phyloP scores from a whole-genome alignment of 2,113 vertebrate species.

The Pelobates fuscus region DNA sequence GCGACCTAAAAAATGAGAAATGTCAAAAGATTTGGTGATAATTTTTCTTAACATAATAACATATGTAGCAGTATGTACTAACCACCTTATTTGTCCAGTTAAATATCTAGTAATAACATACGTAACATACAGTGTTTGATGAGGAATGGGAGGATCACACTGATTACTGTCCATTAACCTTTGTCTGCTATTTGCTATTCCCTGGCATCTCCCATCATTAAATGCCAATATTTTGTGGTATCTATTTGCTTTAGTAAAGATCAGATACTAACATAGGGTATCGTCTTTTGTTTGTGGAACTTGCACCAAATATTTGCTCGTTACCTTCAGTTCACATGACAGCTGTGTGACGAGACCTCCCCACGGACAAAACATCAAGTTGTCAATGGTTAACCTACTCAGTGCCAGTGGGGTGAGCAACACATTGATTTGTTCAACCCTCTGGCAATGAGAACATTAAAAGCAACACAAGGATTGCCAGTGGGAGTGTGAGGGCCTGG shows the following conservation, averaged over 20 bases:
- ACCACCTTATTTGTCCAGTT: no score
- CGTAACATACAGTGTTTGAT: neutral
- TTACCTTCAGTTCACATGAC: neutral
- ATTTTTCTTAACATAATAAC: no score
- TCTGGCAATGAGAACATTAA: no score
- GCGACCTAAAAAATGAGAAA: no score
- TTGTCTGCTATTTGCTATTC: constrained; percentile 4
- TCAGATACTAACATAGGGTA: neutral
- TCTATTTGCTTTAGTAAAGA: neutral
- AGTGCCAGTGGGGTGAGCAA: no score
- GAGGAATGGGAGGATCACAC: neutral
- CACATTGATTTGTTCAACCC: no score
- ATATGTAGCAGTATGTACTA: no score
- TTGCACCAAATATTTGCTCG: neutral
- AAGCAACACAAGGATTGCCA: no score
- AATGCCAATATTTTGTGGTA: constrained; percentile 9
- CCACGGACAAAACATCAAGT: neutral
- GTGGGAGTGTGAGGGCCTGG: no score
- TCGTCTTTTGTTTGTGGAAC: constrained; percentile 21
- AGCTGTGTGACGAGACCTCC: neutral
- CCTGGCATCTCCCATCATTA: constrained; percentile 37
- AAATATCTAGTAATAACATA: no score
- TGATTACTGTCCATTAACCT: constrained; percentile 34
- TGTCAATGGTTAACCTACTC: no score
- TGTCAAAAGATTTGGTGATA: no score